Percentiles rank a stretch among this genome's conserved stretches.
phyloP scores from a whole-genome alignment of 2,113 vertebrate species.

The Oreochromis spilurus region DNA sequence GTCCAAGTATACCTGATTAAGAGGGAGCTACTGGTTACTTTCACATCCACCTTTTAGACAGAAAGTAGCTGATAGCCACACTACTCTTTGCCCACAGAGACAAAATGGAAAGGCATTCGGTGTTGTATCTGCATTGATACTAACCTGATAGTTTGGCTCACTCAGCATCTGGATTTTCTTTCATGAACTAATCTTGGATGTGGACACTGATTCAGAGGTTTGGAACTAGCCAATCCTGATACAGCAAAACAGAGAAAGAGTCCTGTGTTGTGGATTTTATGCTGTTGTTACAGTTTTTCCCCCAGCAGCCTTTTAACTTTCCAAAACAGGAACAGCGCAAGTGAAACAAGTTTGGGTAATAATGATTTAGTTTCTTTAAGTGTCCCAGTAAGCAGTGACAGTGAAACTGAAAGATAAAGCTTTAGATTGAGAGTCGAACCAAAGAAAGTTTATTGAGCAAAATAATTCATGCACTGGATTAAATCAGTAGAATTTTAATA shows the following conservation, averaged over 20 bases:
- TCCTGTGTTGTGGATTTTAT: not conserved
- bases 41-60: not conserved
- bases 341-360: not conserved
- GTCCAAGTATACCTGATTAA: not conserved
- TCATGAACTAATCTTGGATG: not conserved
- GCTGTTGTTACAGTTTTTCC: not conserved
- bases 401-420: not conserved
- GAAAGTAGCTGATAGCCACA: fast-evolving
- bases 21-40: not conserved
- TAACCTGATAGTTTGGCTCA: not conserved
- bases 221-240: not conserved
- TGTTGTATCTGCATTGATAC: not conserved
- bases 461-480: not conserved
- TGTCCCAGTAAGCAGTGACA: not conserved
- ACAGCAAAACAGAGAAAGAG: not conserved
- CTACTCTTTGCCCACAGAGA: not conserved
- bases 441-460: not conserved
- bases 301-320: not conserved
- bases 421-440: not conserved
- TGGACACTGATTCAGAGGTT: not conserved
- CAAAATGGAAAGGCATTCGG: not conserved
- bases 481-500: not conserved
- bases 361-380: not conserved
- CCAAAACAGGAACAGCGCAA: not conserved
- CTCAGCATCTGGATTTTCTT: not conserved